phyloP scores from a whole-genome alignment of 2,888 invertebrate genomes.

The Ophion costatus region DNA sequence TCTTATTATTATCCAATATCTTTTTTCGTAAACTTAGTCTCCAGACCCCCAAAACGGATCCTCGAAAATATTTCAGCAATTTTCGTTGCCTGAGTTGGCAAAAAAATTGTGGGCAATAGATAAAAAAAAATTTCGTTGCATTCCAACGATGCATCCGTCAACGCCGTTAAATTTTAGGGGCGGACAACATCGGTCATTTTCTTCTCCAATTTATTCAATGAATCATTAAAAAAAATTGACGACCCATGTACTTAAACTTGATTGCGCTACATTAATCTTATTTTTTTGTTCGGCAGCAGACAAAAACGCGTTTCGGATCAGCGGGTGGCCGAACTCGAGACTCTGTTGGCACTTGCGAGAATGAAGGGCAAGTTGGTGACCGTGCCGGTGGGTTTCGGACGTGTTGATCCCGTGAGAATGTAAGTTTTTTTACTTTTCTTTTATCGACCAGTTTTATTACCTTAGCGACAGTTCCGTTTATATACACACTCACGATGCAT shows the following conservation, averaged over 20 bases:
- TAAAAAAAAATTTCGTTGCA: background rate
- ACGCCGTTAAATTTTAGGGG: background rate
- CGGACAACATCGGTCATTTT: background rate
- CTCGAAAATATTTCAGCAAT: background rate
- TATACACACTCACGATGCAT: background rate
- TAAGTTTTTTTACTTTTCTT: slow-evolving; percentile 80
- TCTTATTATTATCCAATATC: background rate
- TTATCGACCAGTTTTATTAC: background rate
- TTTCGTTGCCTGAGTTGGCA: background rate
- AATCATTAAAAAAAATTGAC: background rate
- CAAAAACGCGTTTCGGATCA: slow-evolving; percentile 86
- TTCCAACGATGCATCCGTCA: background rate
- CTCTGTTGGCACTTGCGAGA: slow-evolving; percentile 84
- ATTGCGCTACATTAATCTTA: background rate
- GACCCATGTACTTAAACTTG: background rate
- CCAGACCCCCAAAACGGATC: background rate
- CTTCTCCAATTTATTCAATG: background rate
- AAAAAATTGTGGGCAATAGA: background rate
- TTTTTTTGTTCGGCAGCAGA: slow-evolving; percentile 79
- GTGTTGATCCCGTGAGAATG: slow-evolving; percentile 85
- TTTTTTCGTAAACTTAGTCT: background rate
- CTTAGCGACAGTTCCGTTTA: background rate
- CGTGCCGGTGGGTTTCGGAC: slow-evolving; percentile 85
- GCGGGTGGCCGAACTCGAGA: slow-evolving; percentile 86
- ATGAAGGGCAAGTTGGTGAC: slow-evolving; percentile 84